Conservation (phyloP, 2,797 vertebrate species). For the Paratrypauchen microcephalus region DNA sequence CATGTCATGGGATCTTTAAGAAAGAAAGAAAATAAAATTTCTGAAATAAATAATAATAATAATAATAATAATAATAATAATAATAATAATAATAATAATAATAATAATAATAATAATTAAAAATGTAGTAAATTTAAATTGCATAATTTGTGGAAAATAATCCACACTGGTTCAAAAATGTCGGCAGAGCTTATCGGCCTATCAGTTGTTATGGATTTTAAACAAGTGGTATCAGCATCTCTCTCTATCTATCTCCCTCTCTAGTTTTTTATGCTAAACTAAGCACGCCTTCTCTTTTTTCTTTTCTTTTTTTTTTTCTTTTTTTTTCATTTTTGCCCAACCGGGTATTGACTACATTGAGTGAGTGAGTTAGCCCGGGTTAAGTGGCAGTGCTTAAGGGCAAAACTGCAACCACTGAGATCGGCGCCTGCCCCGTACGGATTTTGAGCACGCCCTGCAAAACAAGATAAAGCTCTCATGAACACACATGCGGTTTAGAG, state of each 20-base stretch:
- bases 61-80: too few species aligned
- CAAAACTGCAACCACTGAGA: constrained; percentile 68
- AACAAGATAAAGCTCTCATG: constrained; percentile 64
- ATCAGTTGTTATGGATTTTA: too few species aligned
- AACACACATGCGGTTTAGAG: constrained; percentile 27
- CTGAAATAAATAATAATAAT: too few species aligned
- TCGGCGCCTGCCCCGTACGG: constrained; percentile 56
- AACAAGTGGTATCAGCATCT: too few species aligned
- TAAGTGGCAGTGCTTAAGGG: constrained; percentile 76
- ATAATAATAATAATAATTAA: too few species aligned
- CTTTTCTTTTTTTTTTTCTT: background rate
- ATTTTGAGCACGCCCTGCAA: constrained; percentile 55
- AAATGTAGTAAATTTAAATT: too few species aligned
- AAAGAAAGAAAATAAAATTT: too few species aligned
- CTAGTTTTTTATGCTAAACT: constrained; percentile 67
- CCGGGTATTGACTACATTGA: constrained; percentile 72
- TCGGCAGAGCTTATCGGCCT: too few species aligned
- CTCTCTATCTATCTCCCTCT: constrained; percentile 51
- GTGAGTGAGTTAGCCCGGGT: constrained; percentile 73
- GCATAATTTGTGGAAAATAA: too few species aligned
- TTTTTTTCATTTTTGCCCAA: constrained; percentile 63
- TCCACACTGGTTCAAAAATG: too few species aligned
- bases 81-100: too few species aligned
- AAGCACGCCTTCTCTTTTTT: constrained; percentile 33
- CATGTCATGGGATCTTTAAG: too few species aligned